These are phyloP conservation scores for Tylochromis polylepis DNA, from an alignment of 2,113 vertebrate species.

Conservation along the genomic window DNA sequence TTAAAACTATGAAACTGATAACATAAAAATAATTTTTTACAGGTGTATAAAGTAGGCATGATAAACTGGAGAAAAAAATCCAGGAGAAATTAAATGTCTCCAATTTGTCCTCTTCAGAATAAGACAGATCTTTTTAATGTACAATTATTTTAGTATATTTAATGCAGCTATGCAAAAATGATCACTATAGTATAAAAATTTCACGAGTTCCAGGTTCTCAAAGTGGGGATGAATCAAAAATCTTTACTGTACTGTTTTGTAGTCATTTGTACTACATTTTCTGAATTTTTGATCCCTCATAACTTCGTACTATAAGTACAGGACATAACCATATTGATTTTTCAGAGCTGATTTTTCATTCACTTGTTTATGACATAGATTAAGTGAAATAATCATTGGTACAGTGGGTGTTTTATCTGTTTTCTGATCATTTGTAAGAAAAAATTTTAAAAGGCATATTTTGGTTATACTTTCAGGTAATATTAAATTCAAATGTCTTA, in stretches of 20 bases:
- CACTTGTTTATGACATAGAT: rapidly evolving
- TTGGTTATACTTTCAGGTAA: background rate
- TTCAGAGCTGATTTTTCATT: background rate
- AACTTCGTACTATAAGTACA: background rate
- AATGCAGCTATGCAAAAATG: background rate
- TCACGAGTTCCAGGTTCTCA: background rate
- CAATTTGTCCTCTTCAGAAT: background rate
- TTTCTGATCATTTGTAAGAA: background rate
- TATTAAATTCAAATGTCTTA: background rate
- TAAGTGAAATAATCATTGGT: background rate
- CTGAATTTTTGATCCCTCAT: background rate
- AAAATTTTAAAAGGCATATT: background rate
- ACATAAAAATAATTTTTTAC: background rate
- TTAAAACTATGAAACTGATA: background rate
- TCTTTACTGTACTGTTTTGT: background rate
- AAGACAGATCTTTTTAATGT: rapidly evolving
- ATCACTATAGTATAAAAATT: rapidly evolving
- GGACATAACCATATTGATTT: background rate
- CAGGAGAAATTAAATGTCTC: background rate
- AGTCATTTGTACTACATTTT: background rate
- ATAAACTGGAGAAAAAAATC: background rate
- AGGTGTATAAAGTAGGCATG: background rate
- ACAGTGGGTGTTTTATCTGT: rapidly evolving
- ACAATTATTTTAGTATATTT: background rate
- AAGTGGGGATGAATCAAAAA: background rate